Conservation (phyloP, 1,140 invertebrate genomes). For the Eupristina koningsbergeri region DNA sequence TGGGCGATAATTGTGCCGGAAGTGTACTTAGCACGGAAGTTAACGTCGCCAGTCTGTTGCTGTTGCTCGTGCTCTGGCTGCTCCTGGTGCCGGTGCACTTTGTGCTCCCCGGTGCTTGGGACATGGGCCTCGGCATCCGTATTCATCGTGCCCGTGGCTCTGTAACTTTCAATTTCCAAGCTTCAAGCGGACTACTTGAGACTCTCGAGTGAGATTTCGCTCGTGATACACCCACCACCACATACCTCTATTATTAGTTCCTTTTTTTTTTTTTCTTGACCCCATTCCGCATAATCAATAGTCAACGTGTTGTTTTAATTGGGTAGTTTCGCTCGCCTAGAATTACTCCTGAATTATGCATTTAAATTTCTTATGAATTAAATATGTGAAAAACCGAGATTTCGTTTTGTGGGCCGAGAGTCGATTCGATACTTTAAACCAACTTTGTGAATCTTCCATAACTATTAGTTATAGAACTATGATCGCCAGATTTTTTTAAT, state of each 20-base stretch:
- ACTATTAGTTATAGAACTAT: too few relatives aligned
- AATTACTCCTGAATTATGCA: background rate
- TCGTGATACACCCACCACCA: background rate
- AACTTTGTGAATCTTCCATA: too few relatives aligned
- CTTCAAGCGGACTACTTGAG: background rate
- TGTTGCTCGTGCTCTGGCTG: background rate
- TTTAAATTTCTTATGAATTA: background rate
- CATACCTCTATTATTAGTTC: background rate
- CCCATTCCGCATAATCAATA: background rate
- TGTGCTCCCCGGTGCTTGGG: background rate
- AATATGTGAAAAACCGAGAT: background rate
- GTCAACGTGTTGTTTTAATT: background rate
- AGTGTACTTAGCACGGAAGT: slow-evolving; percentile 56
- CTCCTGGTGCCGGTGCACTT: background rate
- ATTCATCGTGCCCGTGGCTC: background rate
- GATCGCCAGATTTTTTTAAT: too few relatives aligned
- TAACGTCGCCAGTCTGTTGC: background rate
- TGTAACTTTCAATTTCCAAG: background rate
- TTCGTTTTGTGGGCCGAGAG: too few relatives aligned
- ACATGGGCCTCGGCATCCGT: background rate
- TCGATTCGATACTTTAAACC: too few relatives aligned
- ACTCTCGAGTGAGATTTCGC: background rate
- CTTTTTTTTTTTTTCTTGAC: background rate
- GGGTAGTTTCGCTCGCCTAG: background rate
- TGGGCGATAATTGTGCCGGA: slow-evolving; percentile 59